Conservation (phyloP, 2,888 invertebrate species). For the Lithophane ornitopus region DNA sequence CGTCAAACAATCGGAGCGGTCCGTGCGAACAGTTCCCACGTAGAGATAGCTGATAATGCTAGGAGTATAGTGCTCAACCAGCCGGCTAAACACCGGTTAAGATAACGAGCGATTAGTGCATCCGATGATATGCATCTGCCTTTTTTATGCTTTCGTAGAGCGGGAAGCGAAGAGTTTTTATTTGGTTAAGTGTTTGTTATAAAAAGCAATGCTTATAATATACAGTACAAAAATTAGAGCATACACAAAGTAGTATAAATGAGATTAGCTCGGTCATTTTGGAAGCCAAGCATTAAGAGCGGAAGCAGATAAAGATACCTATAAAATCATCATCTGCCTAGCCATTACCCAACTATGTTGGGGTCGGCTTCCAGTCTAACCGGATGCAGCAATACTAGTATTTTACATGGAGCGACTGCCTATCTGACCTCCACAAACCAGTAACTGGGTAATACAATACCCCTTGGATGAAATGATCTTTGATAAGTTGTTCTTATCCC, state of each 20-base stretch:
- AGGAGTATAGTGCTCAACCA: conserved; percentile 75
- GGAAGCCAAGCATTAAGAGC: background rate
- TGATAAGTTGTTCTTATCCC: background rate
- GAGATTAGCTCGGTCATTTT: background rate
- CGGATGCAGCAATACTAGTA: too few species aligned
- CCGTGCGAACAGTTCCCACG: conserved; percentile 87
- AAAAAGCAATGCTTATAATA: background rate
- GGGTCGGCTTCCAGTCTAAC: too few species aligned
- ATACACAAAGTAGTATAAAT: background rate
- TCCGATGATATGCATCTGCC: conserved; percentile 56
- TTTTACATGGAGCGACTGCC: too few species aligned
- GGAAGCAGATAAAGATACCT: background rate
- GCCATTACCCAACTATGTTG: too few species aligned
- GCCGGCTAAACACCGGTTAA: conserved; percentile 80
- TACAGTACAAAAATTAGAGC: background rate
- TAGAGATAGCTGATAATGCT: conserved; percentile 67
- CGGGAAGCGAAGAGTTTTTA: conserved; percentile 13
- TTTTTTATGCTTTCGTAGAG: conserved; percentile 55
- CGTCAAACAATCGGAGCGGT: conserved; percentile 80
- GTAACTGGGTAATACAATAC: too few species aligned
- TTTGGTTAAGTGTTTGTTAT: conserved; percentile 13
- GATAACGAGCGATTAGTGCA: conserved; percentile 78
- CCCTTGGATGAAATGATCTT: background rate
- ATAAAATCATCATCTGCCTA: too few species aligned
- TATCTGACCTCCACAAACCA: too few species aligned